A percentile compares a stretch with the other conserved stretches of the same genome.
Conservation (phyloP, 2,888 invertebrate species). For the Amphipoea oculea region DNA sequence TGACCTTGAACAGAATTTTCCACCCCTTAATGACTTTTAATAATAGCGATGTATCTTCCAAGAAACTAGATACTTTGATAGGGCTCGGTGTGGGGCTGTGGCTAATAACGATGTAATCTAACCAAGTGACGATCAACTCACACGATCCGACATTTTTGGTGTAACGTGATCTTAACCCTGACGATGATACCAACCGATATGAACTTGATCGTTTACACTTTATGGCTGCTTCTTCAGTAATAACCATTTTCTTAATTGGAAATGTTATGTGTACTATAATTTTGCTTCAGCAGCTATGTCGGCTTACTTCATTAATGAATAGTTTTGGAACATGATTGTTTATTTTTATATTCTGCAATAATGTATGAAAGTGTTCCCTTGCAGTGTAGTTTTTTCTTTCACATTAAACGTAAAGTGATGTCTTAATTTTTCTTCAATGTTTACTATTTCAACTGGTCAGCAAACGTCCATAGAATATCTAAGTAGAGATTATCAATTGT, state of each 20-base stretch:
- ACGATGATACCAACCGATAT: slow-evolving; percentile 10
- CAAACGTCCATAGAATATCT: not conserved
- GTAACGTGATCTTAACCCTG: slow-evolving; percentile 33
- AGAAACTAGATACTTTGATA: slow-evolving; percentile 47
- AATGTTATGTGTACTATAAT: slow-evolving; percentile 21
- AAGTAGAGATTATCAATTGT: not conserved
- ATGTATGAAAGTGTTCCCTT: not conserved
- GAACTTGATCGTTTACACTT: slow-evolving; percentile 14
- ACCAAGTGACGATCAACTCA: slow-evolving; percentile 12
- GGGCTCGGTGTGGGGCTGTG: slow-evolving; percentile 7
- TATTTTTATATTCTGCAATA: slow-evolving; percentile 3
- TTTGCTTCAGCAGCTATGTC: slow-evolving; percentile 11
- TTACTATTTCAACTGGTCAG: not conserved
- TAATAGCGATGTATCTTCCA: slow-evolving; percentile 13
- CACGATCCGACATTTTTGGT: slow-evolving; percentile 34
- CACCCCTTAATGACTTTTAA: slow-evolving; percentile 18
- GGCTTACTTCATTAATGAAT: slow-evolving; percentile 30
- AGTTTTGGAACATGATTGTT: slow-evolving; percentile 8
- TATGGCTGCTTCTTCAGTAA: slow-evolving; percentile 33
- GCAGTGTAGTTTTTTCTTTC: not conserved
- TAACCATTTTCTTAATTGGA: slow-evolving; percentile 68
- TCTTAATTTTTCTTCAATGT: not conserved
- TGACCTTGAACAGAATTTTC: slow-evolving; percentile 30
- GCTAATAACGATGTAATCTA: slow-evolving; percentile 26
- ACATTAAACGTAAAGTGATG: not conserved